phyloP scores from a whole-genome alignment of 2,888 invertebrate genomes.

The Melanophora roralis region DNA sequence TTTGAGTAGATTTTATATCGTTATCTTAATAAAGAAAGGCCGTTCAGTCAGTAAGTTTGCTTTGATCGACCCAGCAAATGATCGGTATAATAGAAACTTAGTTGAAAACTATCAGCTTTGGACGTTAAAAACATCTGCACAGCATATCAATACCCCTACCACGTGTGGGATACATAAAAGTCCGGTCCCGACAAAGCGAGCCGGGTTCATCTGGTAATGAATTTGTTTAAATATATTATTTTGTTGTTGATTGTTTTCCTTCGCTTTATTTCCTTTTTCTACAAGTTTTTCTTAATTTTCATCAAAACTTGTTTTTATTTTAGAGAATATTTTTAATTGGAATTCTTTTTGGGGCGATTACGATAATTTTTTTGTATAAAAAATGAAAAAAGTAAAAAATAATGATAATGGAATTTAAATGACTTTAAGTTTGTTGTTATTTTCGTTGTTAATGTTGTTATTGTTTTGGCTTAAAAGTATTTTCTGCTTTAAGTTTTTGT shows the following conservation, averaged over 20 bases:
- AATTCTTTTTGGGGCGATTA: constrained; percentile 15
- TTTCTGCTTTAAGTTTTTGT: constrained; percentile 21
- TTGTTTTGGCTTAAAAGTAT: constrained; percentile 13
- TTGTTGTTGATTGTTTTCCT: constrained; percentile 9
- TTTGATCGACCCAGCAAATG: too few species aligned
- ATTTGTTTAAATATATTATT: too few species aligned
- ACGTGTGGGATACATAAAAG: too few species aligned
- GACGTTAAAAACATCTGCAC: too few species aligned
- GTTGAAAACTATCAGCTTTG: too few species aligned
- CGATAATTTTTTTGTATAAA: not conserved
- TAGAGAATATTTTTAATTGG: not conserved
- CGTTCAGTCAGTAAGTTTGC: too few species aligned
- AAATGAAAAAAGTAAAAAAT: constrained; percentile 7
- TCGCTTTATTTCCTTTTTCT: not conserved
- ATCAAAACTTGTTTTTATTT: not conserved
- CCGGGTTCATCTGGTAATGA: too few species aligned
- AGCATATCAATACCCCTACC: too few species aligned
- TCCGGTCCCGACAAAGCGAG: too few species aligned
- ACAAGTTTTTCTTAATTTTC: not conserved
- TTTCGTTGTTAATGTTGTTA: constrained; percentile 15
- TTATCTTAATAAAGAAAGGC: too few species aligned
- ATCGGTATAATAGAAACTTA: too few species aligned
- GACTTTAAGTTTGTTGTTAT: constrained; percentile 26
- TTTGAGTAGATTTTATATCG: too few species aligned
- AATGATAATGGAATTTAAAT: constrained; percentile 54